Conservation (phyloP, 2,888 invertebrate species). For the Andrena flavipes region DNA sequence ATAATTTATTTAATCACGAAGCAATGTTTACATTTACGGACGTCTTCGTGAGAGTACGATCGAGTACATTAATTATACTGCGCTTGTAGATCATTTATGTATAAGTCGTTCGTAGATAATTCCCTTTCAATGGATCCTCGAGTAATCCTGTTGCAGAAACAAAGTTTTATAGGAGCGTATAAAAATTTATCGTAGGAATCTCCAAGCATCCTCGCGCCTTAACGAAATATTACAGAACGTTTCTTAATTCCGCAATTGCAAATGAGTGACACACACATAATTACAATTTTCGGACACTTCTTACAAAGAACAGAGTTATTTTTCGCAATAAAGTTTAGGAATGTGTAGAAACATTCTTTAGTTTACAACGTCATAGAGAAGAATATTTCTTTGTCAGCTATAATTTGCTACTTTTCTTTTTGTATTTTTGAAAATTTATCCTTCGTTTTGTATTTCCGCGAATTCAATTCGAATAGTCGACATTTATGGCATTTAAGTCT, state of each 20-base stretch:
- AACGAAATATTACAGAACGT: background rate
- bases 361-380: too few species aligned
- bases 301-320: background rate
- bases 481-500: too few species aligned
- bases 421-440: too few species aligned
- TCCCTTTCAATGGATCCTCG: slow-evolving; percentile 33
- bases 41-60: slow-evolving; percentile 71
- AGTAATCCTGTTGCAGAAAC: slow-evolving; percentile 27
- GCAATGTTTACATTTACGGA: slow-evolving; percentile 82
- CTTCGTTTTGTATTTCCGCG: too few species aligned
- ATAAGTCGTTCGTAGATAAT: slow-evolving; percentile 22
- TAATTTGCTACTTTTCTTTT: too few species aligned
- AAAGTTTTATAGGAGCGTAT: slow-evolving; percentile 1
- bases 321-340: too few species aligned
- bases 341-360: too few species aligned
- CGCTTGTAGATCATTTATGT: slow-evolving; percentile 47
- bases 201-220: background rate
- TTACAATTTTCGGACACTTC: background rate
- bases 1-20: slow-evolving; percentile 83
- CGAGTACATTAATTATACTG: slow-evolving; percentile 65
- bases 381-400: too few species aligned
- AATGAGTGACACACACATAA: background rate
- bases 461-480: too few species aligned
- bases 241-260: background rate
- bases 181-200: slow-evolving; percentile 6